Evolutionary conservation across 2,797 vertebrate species (phyloP).

Genomic region (Urophycis tenuis): DNA sequence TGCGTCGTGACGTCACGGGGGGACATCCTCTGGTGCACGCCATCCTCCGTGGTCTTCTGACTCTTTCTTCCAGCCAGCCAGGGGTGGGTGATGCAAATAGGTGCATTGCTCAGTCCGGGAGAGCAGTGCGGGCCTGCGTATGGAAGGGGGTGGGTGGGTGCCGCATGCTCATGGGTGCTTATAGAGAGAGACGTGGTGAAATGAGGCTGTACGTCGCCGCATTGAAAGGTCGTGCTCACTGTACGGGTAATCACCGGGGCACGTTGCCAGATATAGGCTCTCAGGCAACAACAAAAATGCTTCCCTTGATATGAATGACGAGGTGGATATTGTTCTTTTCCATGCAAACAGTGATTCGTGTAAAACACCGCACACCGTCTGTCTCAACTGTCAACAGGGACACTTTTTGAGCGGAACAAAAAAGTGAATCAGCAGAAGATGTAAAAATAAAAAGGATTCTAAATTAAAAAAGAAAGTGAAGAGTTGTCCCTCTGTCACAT

Average conservation of each 20-base stretch:
- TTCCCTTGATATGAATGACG: neutral
- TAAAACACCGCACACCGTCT: too few species aligned
- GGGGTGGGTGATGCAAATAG: too few species aligned
- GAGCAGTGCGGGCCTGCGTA: neutral
- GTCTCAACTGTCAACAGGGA: too few species aligned
- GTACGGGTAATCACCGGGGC: neutral
- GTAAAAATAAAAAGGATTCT: too few species aligned
- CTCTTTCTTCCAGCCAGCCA: neutral
- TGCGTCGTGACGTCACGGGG: neutral
- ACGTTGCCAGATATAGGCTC: neutral
- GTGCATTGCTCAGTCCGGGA: neutral
- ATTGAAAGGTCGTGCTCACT: conserved; percentile 32
- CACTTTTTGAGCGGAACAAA: neutral
- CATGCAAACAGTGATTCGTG: neutral
- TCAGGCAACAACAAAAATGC: neutral
- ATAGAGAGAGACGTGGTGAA: conserved; percentile 48
- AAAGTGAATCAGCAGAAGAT: conserved; percentile 30
- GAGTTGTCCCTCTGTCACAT: too few species aligned
- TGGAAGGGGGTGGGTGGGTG: neutral
- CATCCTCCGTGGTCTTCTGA: too few species aligned
- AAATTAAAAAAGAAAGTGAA: too few species aligned
- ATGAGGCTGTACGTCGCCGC: conserved; percentile 31
- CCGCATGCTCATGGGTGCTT: conserved; percentile 38
- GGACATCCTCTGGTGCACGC: neutral
- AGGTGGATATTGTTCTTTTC: neutral